Conservation (phyloP, 2,113 vertebrate genomes). For the Pantherophis guttatus region DNA sequence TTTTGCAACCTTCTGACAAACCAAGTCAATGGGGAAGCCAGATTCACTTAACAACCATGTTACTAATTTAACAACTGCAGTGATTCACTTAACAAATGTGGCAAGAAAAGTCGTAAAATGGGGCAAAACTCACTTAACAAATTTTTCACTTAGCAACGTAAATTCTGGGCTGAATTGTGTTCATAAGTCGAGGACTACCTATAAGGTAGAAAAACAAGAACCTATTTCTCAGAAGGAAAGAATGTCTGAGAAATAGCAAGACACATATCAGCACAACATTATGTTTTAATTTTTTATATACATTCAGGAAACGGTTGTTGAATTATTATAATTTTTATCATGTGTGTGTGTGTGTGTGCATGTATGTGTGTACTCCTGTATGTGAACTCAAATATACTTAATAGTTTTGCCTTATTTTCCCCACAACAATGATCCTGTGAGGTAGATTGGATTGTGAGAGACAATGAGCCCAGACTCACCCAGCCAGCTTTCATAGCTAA, state of each 20-base stretch:
- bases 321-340: not conserved
- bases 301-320: not conserved
- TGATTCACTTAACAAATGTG: no score
- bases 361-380: not conserved
- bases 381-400: not conserved
- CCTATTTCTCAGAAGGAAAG: not conserved
- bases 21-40: no score
- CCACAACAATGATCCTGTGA: not conserved
- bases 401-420: not conserved
- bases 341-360: not conserved
- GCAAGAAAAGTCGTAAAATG: no score
- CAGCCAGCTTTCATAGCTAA: not conserved
- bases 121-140: no score
- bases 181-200: no score
- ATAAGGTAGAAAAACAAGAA: not conserved
- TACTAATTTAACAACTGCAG: no score
- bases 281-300: not conserved
- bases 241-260: not conserved
- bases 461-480: not conserved
- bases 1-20: no score
- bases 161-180: no score
- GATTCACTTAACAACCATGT: no score
- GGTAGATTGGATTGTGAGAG: not conserved
- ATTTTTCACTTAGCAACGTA: no score
- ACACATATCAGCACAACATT: not conserved